Percentiles rank a stretch among this genome's conserved stretches.
phyloP scores from a whole-genome alignment of 2,113 vertebrate species.

The Baryphthengus martii region DNA sequence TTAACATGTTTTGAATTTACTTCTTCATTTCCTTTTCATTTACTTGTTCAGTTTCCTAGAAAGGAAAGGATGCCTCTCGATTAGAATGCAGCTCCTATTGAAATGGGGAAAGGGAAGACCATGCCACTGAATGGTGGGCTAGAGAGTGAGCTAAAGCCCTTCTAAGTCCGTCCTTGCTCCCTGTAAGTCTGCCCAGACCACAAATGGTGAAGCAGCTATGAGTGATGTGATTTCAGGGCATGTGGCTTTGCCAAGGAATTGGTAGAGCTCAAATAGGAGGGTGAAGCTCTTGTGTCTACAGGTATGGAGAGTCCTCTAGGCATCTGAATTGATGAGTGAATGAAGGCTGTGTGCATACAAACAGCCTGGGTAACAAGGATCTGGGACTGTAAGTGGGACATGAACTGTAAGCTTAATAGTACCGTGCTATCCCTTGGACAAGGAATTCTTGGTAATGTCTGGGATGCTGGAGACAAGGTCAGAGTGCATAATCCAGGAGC shows the following conservation, averaged over 20 bases:
- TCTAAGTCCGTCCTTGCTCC: neutral
- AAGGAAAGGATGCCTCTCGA: neutral
- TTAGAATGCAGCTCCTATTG: neutral
- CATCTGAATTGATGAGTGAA: neutral
- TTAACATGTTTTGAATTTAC: neutral
- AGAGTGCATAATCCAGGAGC: neutral
- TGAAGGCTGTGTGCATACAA: neutral
- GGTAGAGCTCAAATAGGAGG: neutral
- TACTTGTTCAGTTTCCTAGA: neutral
- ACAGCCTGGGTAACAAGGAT: neutral
- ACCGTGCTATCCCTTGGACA: neutral
- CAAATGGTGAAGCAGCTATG: neutral
- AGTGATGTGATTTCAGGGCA: neutral
- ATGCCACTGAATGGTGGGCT: neutral
- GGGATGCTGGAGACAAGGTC: neutral
- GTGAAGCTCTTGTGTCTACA: neutral
- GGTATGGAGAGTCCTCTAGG: neutral
- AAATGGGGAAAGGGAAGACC: neutral
- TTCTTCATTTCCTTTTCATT: neutral
- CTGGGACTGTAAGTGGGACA: neutral
- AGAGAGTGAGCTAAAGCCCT: neutral
- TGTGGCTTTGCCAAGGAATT: neutral
- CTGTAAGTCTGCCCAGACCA: neutral
- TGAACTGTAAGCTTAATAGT: neutral
- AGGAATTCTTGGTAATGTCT: neutral